Evolutionary conservation across 2,797 vertebrate genomes (phyloP), one percentile per base, ranked within the genome.

Genomic region (Neosilurus mollespiculum): DNA sequence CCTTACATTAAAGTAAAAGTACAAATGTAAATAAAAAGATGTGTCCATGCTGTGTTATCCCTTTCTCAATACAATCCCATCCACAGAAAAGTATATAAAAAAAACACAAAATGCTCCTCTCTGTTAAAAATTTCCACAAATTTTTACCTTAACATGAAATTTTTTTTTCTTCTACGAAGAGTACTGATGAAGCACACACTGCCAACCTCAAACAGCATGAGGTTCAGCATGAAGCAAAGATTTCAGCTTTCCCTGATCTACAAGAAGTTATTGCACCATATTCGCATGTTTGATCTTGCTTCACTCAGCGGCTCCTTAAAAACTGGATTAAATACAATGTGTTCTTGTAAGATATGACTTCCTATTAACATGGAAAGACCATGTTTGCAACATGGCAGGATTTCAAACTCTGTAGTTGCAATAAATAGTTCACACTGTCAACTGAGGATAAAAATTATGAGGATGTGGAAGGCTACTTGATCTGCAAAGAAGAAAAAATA

Each of bases 301-400:
- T 72, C 66, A 66, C 71, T 81, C 15, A 0, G 34, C 34, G 6
- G 58, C 56, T 77, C 24, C 49, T 53, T 49, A 53, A 72, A 85
- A 85, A 59, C 53, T 82, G 83, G 77, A 88, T 86, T 87, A 78
- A 83, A 84, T 54, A 81, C 73, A 83, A 84, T 81, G 78, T 86
- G 86, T 83, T 80, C 79, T 76, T 86, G 72, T 82, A 71, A 87
- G 85, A 88, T 85, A 86, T 51, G 77, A 66, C 43, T 77, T 79
- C 62, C 59, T 61, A 86, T 86, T 87, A 84, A 86, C 84, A 83
- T 81, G 43, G 54, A 67, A 81, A 79, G 70, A 37, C 30, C 43
- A 18, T 10, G 7, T 75, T 77, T 75, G 75, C 81, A 78, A 53
- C 16, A 24, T 53, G 61, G 22, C 67, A 71, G 67, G 16, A 83